These are phyloP conservation scores for Branchipolynoe longqiensis DNA, from an alignment of 2,888 invertebrate species.

Conservation along the genomic window DNA sequence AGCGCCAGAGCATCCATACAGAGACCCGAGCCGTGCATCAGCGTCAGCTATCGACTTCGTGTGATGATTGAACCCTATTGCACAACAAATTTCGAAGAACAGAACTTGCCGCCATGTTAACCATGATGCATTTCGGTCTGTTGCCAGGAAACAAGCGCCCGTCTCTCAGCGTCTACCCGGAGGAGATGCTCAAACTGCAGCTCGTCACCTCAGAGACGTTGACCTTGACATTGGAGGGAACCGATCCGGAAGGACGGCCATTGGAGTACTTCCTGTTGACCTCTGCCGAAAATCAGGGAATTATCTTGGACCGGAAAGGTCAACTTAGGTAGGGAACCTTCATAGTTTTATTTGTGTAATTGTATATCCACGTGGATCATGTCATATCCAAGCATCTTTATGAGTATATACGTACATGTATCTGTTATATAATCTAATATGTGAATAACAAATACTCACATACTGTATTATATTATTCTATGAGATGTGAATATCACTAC, in stretches of 20 bases:
- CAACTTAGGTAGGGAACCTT: constrained; percentile 1
- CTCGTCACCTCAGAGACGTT: constrained; percentile 1
- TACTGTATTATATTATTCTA: no score
- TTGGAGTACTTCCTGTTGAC: constrained; percentile 36
- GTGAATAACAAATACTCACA: no score
- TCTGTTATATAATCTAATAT: background rate
- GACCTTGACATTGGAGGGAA: constrained; percentile 12
- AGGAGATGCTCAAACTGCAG: constrained; percentile 18
- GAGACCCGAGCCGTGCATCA: no score
- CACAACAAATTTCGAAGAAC: no score
- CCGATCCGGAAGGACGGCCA: constrained; percentile 11
- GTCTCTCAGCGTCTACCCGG: constrained; percentile 33
- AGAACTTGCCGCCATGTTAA: background rate
- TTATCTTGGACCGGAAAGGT: background rate
- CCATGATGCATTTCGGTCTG: background rate
- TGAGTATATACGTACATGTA: background rate
- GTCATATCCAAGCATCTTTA: background rate
- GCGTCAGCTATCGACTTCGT: no score
- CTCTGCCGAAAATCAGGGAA: background rate
- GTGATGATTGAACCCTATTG: no score
- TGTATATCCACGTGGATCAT: background rate
- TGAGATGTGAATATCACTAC: no score
- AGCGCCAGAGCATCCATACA: no score
- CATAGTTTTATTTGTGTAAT: background rate
- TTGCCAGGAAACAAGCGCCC: constrained; percentile 8